Conservation (phyloP, 2,888 invertebrate species). For the Agonum fuliginosum region DNA sequence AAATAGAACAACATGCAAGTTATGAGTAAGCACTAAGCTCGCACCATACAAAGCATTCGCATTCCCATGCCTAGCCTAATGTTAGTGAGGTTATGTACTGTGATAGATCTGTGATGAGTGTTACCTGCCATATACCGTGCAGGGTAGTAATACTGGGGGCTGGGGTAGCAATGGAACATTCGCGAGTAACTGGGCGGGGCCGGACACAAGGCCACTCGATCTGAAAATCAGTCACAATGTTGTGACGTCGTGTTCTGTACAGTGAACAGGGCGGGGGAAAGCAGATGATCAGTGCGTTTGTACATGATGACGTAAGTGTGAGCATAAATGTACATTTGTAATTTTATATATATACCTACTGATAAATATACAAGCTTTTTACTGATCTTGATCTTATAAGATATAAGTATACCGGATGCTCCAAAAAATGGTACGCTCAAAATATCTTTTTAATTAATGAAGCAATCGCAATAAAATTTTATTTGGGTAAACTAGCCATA, state of each 20-base stretch:
- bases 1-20: background rate
- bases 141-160: constrained; percentile 70
- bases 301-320: background rate
- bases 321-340: background rate
- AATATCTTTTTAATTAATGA: no score
- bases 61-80: constrained; percentile 10
- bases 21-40: background rate
- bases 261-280: background rate
- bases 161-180: constrained; percentile 77
- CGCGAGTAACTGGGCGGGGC: constrained; percentile 79
- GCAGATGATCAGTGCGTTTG: background rate
- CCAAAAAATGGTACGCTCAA: no score
- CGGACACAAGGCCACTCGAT: constrained; percentile 78
- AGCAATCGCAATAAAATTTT: no score
- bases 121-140: constrained; percentile 69
- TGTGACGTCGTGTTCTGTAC: constrained; percentile 62
- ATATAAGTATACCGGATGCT: no score
- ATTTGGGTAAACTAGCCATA: background rate
- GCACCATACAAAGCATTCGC: background rate
- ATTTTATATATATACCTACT: background rate
- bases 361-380: no score
- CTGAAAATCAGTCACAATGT: constrained; percentile 71
- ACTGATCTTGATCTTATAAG: no score
- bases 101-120: constrained; percentile 3
- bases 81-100: background rate